Conservation (phyloP, 2,888 invertebrate species). For the Xestoiulus laeticollis region DNA sequence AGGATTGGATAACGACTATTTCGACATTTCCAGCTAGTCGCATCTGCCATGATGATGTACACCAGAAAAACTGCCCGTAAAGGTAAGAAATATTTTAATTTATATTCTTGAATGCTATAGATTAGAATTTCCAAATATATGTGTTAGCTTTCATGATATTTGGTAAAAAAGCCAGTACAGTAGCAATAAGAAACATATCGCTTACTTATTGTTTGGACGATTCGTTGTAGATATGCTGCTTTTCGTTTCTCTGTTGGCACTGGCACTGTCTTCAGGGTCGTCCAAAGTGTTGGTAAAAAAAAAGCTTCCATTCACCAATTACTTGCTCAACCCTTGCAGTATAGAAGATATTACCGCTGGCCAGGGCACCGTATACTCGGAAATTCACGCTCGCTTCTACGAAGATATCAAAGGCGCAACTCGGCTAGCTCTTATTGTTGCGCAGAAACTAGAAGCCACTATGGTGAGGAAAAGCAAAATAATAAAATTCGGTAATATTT, state of each 20-base stretch:
- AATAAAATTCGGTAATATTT: neutral
- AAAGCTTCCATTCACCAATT: constrained; percentile 32
- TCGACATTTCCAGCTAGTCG: constrained; percentile 10
- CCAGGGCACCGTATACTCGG: neutral
- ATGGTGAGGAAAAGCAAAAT: neutral
- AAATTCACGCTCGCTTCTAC: neutral
- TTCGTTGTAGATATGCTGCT: neutral
- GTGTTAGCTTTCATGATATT: too few relatives aligned
- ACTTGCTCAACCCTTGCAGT: constrained; percentile 34
- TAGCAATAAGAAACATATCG: neutral
- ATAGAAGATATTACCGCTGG: neutral
- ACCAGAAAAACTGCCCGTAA: neutral
- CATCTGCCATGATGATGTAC: neutral
- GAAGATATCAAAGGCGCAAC: constrained; percentile 13
- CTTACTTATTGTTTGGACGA: neutral
- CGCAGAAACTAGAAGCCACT: constrained; percentile 33
- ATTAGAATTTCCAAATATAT: too few relatives aligned
- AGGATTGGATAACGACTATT: neutral
- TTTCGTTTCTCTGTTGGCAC: neutral
- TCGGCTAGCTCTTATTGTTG: neutral
- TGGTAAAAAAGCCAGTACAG: too few relatives aligned
- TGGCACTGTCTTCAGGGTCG: neutral
- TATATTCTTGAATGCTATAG: neutral
- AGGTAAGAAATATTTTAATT: neutral
- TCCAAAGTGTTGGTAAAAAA: neutral